phyloP scores from a whole-genome alignment of 2,888 invertebrate species.

The Prosopocoilus inquinatus region DNA sequence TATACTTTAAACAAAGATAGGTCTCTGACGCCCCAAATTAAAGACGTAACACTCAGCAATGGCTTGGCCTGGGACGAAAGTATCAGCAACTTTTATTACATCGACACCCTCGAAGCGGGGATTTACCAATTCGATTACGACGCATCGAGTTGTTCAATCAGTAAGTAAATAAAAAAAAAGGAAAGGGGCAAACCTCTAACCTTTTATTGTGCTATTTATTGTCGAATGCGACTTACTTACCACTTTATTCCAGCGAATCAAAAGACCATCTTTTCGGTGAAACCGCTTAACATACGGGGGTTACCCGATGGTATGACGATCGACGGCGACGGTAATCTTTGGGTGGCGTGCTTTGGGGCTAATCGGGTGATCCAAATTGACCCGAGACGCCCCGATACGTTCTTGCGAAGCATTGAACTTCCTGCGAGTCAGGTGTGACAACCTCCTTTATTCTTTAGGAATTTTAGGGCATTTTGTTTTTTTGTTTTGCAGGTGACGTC shows the following conservation, averaged over 20 bases:
- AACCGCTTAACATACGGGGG: constrained; percentile 47
- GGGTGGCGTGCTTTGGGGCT: constrained; percentile 74
- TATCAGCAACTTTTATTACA: constrained; percentile 70
- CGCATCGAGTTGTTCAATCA: constrained; percentile 50
- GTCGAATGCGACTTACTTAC: too few relatives aligned
- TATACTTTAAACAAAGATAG: constrained; percentile 12
- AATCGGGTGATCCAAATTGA: constrained; percentile 58
- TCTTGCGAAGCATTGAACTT: constrained; percentile 59
- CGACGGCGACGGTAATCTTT: constrained; percentile 72
- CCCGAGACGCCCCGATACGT: constrained; percentile 52
- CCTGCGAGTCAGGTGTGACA: constrained; percentile 59
- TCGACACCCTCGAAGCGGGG: constrained; percentile 65
- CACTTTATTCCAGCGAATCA: constrained; percentile 56
- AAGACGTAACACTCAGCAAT: constrained; percentile 51
- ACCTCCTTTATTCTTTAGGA: constrained; percentile 47
- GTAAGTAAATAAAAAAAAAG: constrained; percentile 15
- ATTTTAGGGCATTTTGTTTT: not conserved
- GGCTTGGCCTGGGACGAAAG: constrained; percentile 72
- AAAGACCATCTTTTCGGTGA: constrained; percentile 58
- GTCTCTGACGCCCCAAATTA: constrained; percentile 28
- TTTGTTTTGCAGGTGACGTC: constrained; percentile 55
- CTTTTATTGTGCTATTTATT: too few relatives aligned
- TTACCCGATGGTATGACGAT: constrained; percentile 77
- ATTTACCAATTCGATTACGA: constrained; percentile 70
- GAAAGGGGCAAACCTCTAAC: too few relatives aligned